Conservation (phyloP, 2,888 invertebrate species). For the Lithophane socia region DNA sequence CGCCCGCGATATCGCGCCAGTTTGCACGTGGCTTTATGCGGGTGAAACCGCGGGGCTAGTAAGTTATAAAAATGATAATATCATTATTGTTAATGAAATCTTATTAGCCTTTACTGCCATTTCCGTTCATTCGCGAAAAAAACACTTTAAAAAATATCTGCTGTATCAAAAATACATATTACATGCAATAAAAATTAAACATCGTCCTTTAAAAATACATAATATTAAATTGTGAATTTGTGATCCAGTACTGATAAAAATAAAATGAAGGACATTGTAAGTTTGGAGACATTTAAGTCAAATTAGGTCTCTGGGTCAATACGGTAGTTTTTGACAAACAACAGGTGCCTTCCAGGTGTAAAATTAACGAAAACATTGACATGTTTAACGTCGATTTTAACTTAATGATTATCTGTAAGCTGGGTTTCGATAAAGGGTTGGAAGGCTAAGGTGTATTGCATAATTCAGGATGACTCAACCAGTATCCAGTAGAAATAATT, state of each 20-base stretch:
- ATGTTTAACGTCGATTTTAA: slow-evolving; percentile 31
- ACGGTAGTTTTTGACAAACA: slow-evolving; percentile 61
- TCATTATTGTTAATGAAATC: slow-evolving; percentile 27
- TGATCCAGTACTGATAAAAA: not conserved
- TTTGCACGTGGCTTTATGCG: too few relatives aligned
- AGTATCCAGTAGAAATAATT: too few relatives aligned
- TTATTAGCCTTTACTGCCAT: slow-evolving; percentile 14
- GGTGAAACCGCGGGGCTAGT: too few relatives aligned
- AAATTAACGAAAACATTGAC: slow-evolving; percentile 35
- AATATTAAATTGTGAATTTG: slow-evolving; percentile 25
- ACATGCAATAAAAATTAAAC: slow-evolving; percentile 8
- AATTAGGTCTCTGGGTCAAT: slow-evolving; percentile 62
- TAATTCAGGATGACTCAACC: slow-evolving; percentile 19
- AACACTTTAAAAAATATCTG: slow-evolving; percentile 4
- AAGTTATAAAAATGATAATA: slow-evolving; percentile 5
- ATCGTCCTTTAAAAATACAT: slow-evolving; percentile 10
- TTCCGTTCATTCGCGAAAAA: slow-evolving; percentile 13
- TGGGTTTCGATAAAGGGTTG: not conserved
- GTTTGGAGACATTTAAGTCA: slow-evolving; percentile 33
- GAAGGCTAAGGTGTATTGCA: slow-evolving; percentile 20
- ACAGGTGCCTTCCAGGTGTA: slow-evolving; percentile 64
- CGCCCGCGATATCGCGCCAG: too few relatives aligned
- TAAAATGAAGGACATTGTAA: slow-evolving; percentile 34
- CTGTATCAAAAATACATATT: slow-evolving; percentile 12
- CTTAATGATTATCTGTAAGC: slow-evolving; percentile 39